Base-by-base conservation (phyloP, 2,797 vertebrate genomes). In the Gobio occitaniae region DNA sequence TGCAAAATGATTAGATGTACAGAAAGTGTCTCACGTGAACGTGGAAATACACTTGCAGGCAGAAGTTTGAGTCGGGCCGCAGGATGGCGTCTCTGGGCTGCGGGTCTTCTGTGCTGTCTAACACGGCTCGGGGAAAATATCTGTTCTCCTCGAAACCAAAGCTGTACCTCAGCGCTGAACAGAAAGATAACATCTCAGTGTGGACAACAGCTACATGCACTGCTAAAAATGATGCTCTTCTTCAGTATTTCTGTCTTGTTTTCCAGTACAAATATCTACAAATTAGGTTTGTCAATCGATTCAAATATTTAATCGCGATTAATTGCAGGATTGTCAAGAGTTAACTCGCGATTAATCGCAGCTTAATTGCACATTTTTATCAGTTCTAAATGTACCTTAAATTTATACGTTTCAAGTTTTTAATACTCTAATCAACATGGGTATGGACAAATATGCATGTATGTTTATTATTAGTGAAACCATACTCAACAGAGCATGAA, bases 91-190 rank as follows among this genome's bases (percentile, higher is more conserved):
- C 91, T 82, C 91, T 88, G 29, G 94, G 94, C 0, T 93, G 89
- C 21, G 90, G 92, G 0, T 93, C 87, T 36, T 96, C 96, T 0
- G 91, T 89, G 47, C 96, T 94, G 0, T 99, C 97, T 90, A 99
- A 93, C 61, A 96, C 89, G 0, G 97, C 97, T 83, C 97, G 92
- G 0, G 97, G 93, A 0, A 94, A 95, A 80, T 98, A 96, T 36
- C 97, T 91, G 11, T 94, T 94, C 91, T 98, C 97, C 0, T 99
- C 97, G 74, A 98, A 91, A 84, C 92, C 93, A 78, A 96, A 90
- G 0, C 91, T 96, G 93, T 95, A 97, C 87, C 91, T 94, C 82
- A 96, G 91, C 0, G 87, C 97, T 99, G 91, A 72, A 70, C 29
- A 50, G 16, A 47, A 52, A 68, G 19, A 59, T 19, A 79, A 25